phyloP scores from a whole-genome alignment of 37 sponge, comb jelly and placozoan genomes.

The Eunapius fragilis region DNA sequence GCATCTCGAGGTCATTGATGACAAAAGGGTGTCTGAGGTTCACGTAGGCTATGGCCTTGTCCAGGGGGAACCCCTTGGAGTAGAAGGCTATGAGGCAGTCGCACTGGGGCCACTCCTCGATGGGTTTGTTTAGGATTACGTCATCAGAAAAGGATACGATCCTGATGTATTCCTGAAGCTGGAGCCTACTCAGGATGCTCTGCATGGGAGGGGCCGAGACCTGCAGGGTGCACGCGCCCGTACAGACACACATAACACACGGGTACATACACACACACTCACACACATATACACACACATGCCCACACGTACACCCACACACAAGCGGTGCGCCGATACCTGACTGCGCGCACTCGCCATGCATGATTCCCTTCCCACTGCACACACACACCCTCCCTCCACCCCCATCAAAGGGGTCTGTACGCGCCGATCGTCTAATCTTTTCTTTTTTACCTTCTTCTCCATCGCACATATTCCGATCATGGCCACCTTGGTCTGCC shows the following conservation, averaged over 20 bases:
- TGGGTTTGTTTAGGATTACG: conserved; percentile 67
- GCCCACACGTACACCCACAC: not conserved
- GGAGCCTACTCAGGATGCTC: conserved; percentile 72
- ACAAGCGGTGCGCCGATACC: not conserved
- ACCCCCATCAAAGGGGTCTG: no score
- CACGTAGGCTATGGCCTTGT: conserved; percentile 91
- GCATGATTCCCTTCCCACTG: no score
- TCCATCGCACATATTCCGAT: conserved; percentile 94
- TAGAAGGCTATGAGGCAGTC: conserved; percentile 90
- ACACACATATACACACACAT: not conserved
- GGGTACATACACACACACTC: not conserved
- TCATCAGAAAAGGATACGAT: conserved; percentile 81
- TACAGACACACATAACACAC: not conserved
- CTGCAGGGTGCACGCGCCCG: conserved; percentile 22
- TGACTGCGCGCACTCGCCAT: no score
- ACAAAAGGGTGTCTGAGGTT: conserved; percentile 79
- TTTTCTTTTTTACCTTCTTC: conserved; percentile 79
- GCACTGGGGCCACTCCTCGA: conserved; percentile 88
- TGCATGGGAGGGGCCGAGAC: conserved; percentile 81
- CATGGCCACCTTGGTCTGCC: not conserved
- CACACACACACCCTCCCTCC: no score
- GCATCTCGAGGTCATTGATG: conserved; percentile 89
- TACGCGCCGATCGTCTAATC: no score
- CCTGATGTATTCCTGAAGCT: conserved; percentile 50
- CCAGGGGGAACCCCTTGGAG: conserved; percentile 81